Evolutionary conservation across 53 echinoderm and acorn worm genomes (phyloP), one percentile per base, ranked within the genome.

Genomic region (Echinometra lucunter): DNA sequence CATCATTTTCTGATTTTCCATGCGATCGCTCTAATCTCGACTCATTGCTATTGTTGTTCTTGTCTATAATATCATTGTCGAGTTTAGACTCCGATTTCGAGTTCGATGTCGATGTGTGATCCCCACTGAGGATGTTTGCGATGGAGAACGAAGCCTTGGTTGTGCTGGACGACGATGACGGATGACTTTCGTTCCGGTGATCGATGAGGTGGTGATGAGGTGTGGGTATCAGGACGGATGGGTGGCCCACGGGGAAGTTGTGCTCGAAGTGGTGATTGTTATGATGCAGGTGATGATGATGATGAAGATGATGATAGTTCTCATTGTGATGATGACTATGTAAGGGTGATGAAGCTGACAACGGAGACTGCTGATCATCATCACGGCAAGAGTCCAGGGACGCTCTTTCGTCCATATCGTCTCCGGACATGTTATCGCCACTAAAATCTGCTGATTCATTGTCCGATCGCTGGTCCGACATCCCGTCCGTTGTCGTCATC

Each of bases 41-140:
- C 15, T 94, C 45, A 63, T 78, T 34, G 53, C 80, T 78, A 78
- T 92, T 92, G 30, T 94, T 94, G 85, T 94, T 94, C 94, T 66
- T 83, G 94, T 94, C 94, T 57, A 30, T 82, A 66, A 58, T 32
- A n/a, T 94, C 87, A 45, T 94, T 44, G 80, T 93, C 80, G 81
- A 78, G 32, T 45, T 94, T 94, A 10, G 94, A 83, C 23, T 94
- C 85, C 25, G 82, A 23, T 83, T 94, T 94, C 45, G 94, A 94
- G 85, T 66, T 83, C 85, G 82, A 83, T 82, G 85, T 58, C 66
- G 94, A 58, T 27, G 94, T 82, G 42, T 83, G 82, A 17, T 58
- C 85, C 45, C 82, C 85, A 63, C 94, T 94, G 82, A 94, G 94
- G 45, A 94, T 94, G 87, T 94, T 94, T 27, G 94, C 94, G 66